These are phyloP conservation scores for Notiomystis cincta DNA, from an alignment of 2,113 vertebrate species.

Conservation along the genomic window DNA sequence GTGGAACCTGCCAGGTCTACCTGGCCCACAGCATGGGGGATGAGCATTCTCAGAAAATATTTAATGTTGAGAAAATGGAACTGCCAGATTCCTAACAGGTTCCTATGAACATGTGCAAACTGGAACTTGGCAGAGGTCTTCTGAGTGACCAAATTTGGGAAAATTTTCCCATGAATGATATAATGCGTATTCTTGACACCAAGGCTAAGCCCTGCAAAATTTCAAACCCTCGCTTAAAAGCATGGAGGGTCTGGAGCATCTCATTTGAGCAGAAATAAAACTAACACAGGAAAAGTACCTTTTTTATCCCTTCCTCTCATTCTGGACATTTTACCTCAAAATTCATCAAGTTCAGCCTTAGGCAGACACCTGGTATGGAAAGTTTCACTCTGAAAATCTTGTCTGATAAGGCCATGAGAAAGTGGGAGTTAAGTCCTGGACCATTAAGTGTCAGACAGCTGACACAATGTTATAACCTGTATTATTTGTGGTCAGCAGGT, in stretches of 20 bases:
- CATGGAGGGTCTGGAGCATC: not conserved
- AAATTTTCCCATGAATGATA: not conserved
- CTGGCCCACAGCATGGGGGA: not conserved
- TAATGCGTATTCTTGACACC: not conserved
- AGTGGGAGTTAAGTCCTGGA: not conserved
- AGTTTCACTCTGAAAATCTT: slow-evolving; percentile 29
- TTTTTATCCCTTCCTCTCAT: not conserved
- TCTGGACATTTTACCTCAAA: not conserved
- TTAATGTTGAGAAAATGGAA: not conserved
- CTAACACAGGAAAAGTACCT: not conserved
- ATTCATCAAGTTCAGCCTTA: slow-evolving; percentile 5
- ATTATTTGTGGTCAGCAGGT: not conserved
- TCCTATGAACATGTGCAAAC: not conserved
- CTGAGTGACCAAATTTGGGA: not conserved
- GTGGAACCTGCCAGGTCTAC: not conserved
- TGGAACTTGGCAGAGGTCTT: not conserved
- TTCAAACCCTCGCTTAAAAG: slow-evolving; percentile 4
- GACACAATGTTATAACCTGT: not conserved
- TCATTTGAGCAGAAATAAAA: not conserved
- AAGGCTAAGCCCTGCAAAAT: not conserved
- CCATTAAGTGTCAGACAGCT: not conserved
- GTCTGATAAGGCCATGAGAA: slow-evolving; percentile 11
- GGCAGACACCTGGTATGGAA: not conserved
- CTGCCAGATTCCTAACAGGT: not conserved
- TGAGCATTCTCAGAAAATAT: not conserved